phyloP scores from a whole-genome alignment of 2,797 vertebrate species.

The Amphiprion clarkii region DNA sequence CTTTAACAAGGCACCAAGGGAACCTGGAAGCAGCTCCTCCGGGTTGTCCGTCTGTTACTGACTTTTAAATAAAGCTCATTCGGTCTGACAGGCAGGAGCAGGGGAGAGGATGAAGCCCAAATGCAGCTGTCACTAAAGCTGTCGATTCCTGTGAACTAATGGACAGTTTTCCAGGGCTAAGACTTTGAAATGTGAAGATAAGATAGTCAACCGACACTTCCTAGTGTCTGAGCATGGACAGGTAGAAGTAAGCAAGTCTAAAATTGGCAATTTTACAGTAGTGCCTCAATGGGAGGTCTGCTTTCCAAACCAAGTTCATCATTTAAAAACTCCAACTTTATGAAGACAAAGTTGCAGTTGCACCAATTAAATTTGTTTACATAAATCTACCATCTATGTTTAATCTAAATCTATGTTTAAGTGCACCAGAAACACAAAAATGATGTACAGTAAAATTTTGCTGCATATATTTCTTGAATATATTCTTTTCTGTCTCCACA shows the following conservation, averaged over 20 bases:
- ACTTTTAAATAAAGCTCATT: conserved; percentile 70
- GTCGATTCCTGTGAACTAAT: conserved; percentile 39
- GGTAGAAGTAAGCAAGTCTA: conserved; percentile 1
- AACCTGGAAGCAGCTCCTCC: conserved; percentile 32
- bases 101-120: conserved; percentile 26
- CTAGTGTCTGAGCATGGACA: not conserved
- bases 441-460: not conserved
- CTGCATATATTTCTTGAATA: not conserved
- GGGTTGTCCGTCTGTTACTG: conserved; percentile 47
- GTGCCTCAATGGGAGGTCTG: not conserved
- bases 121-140: conserved; percentile 47
- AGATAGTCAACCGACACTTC: not conserved
- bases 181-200: conserved; percentile 17
- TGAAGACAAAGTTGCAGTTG: not conserved
- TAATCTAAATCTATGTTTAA: too few relatives aligned
- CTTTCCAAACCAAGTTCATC: not conserved
- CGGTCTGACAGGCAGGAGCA: conserved; percentile 43
- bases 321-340: not conserved
- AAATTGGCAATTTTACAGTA: not conserved
- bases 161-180: conserved; percentile 16
- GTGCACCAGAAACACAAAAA: not conserved
- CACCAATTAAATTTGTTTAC: not conserved
- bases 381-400: too few relatives aligned
- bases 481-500: too few relatives aligned
- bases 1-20: conserved; percentile 71